These are phyloP conservation scores for Carettochelys insculpta DNA, from an alignment of 2,113 vertebrate genomes.

Conservation along the genomic window DNA sequence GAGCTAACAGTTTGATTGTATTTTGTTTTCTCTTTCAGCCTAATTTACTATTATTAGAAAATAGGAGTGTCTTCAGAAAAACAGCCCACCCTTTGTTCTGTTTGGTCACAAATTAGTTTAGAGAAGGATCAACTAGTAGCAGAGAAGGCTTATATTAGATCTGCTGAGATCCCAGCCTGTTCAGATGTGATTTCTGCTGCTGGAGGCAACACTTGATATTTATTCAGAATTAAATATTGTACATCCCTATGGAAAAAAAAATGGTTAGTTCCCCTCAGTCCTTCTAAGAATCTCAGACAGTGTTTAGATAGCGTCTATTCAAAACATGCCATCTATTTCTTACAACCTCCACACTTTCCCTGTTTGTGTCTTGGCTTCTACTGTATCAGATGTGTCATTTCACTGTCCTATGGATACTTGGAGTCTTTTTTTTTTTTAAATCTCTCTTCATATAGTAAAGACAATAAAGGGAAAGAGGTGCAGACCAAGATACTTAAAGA, in stretches of 20 bases:
- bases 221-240: constrained; percentile 68
- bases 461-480: too few species aligned
- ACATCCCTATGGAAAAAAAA: constrained; percentile 55
- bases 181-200: constrained; percentile 66
- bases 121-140: constrained; percentile 50
- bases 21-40: constrained; percentile 48
- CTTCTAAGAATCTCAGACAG: constrained; percentile 33
- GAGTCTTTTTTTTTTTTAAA: neutral
- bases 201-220: constrained; percentile 67
- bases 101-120: constrained; percentile 70
- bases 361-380: neutral
- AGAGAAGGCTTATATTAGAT: constrained; percentile 63
- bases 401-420: neutral
- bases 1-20: constrained; percentile 44
- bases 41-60: constrained; percentile 68
- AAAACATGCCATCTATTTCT: constrained; percentile 51
- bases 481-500: too few species aligned
- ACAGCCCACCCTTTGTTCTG: constrained; percentile 65
- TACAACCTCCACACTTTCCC: neutral
- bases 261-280: constrained; percentile 39
- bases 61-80: constrained; percentile 55
- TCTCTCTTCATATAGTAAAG: neutral
- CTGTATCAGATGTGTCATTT: constrained; percentile 12
- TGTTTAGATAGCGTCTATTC: constrained; percentile 21
- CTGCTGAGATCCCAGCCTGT: constrained; percentile 65